Percentiles rank a stretch among this genome's conserved stretches.
These are phyloP conservation scores for Margarornis squamiger DNA, from an alignment of 2,797 vertebrate species.

Conservation along the genomic window DNA sequence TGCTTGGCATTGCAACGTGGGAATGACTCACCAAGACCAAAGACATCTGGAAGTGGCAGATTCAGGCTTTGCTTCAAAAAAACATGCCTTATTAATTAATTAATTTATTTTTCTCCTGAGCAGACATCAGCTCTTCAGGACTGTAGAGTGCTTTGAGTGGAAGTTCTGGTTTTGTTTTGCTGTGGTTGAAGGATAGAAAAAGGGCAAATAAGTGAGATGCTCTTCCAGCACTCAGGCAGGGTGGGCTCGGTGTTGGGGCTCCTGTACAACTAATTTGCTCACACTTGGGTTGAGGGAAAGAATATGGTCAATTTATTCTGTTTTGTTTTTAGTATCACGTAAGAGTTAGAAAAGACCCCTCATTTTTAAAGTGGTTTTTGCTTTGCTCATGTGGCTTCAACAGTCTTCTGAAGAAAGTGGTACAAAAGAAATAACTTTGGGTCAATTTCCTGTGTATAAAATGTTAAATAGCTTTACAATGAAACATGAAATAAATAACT, in stretches of 20 bases:
- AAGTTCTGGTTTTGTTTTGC: background rate
- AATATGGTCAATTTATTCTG: background rate
- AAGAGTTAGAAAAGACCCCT: background rate
- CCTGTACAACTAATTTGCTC: background rate
- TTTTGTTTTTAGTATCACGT: background rate
- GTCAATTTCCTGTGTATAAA: background rate
- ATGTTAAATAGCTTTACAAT: conserved; percentile 37
- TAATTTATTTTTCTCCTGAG: background rate
- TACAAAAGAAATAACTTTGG: conserved; percentile 19
- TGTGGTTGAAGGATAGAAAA: background rate
- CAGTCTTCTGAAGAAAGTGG: background rate
- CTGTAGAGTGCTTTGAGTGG: background rate
- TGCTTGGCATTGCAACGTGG: fast-evolving
- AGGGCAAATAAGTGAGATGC: background rate
- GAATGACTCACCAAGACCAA: background rate
- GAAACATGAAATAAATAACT: conserved; percentile 33
- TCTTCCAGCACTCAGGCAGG: background rate
- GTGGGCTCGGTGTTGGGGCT: background rate
- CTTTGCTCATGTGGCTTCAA: background rate
- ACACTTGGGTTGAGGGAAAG: background rate
- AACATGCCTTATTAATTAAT: background rate
- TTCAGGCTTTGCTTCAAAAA: background rate
- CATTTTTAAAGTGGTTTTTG: background rate
- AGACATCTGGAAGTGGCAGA: background rate
- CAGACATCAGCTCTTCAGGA: background rate